Evolutionary conservation across 2,797 vertebrate genomes (phyloP).

Genomic region (Pogonophryne albipinna): DNA sequence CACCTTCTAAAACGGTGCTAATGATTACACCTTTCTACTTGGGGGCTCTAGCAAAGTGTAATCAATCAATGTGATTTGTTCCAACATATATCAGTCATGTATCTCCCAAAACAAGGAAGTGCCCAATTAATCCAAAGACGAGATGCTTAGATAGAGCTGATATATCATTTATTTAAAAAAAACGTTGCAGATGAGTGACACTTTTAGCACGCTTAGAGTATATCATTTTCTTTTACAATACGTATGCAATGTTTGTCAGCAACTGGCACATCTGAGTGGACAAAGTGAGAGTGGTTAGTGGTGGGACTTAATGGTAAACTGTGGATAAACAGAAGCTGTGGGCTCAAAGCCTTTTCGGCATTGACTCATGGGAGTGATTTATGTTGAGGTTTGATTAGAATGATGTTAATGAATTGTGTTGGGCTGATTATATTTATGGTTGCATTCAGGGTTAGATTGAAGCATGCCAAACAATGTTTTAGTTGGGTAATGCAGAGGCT

Average conservation of each 20-base stretch:
- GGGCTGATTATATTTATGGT: background rate
- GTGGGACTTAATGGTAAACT: slow-evolving; percentile 16
- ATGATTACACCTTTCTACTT: background rate
- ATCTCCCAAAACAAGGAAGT: background rate
- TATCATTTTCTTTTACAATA: background rate
- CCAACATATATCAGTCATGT: background rate
- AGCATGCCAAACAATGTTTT: background rate
- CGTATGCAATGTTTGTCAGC: slow-evolving; percentile 15
- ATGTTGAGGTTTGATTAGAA: slow-evolving; percentile 7
- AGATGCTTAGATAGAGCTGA: background rate
- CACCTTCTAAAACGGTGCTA: background rate
- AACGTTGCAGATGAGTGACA: background rate
- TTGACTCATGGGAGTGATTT: slow-evolving; percentile 31
- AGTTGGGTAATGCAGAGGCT: background rate
- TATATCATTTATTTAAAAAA: background rate
- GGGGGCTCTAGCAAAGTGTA: background rate
- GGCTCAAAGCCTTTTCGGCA: slow-evolving; percentile 4
- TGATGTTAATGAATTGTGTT: background rate
- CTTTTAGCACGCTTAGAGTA: background rate
- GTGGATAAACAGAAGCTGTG: slow-evolving; percentile 4
- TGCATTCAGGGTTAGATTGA: slow-evolving; percentile 2
- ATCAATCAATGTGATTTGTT: background rate
- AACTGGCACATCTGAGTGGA: slow-evolving; percentile 15
- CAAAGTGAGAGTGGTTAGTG: slow-evolving; percentile 35
- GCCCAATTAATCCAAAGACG: background rate